Conservation (phyloP, 2,797 vertebrate species). For the Calcarius lapponicus region DNA sequence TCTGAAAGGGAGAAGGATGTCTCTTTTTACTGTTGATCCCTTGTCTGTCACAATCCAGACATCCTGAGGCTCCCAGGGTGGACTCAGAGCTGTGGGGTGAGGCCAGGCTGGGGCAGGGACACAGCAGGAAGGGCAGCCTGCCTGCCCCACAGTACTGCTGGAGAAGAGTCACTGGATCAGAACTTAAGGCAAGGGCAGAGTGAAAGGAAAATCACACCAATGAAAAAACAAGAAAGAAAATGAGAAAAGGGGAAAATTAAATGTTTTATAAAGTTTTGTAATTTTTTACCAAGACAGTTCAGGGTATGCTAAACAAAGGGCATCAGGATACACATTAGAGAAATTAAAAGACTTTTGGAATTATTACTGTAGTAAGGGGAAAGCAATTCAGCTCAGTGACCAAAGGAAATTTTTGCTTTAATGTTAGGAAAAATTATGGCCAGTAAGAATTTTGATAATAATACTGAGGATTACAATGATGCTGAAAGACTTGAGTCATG, state of each 20-base stretch:
- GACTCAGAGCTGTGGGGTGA: not conserved
- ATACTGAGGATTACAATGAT: not conserved
- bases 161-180: not conserved
- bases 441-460: not conserved
- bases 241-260: not conserved
- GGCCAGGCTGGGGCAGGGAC: accelerated
- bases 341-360: not conserved
- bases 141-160: not conserved
- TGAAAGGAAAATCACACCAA: not conserved
- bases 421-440: not conserved
- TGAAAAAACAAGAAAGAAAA: not conserved
- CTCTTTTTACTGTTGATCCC: not conserved
- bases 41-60: not conserved
- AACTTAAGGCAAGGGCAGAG: not conserved
- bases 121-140: not conserved
- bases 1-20: not conserved
- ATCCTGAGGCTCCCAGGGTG: not conserved
- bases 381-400: not conserved
- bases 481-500: not conserved
- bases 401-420: not conserved
- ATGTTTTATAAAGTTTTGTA: not conserved
- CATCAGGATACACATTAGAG: not conserved
- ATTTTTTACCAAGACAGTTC: not conserved
- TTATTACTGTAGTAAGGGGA: not conserved
- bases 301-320: not conserved